Percentiles rank a stretch among this genome's conserved stretches.
phyloP scores from a whole-genome alignment of 2,888 invertebrate genomes.

The Colostygia pectinataria region DNA sequence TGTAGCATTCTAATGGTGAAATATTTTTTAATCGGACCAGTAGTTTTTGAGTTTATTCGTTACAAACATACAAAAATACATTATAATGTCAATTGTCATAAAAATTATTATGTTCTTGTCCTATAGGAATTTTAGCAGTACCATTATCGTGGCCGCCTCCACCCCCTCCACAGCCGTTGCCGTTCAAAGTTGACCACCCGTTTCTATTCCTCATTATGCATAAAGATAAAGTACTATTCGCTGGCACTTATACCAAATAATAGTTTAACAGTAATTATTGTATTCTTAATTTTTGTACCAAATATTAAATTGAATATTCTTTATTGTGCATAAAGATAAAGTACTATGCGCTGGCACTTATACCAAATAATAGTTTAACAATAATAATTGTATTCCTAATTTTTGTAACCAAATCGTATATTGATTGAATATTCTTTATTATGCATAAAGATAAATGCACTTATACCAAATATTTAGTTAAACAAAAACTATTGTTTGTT shows the following conservation, averaged over 20 bases:
- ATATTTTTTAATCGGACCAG: no score
- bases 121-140: neutral
- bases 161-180: constrained; percentile 9
- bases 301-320: no score
- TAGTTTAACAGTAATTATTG: no score
- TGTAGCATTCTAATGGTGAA: no score
- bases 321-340: constrained; percentile 28
- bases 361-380: constrained; percentile 13
- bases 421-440: constrained; percentile 28
- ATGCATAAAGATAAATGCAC: constrained; percentile 30
- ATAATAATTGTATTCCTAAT: no score
- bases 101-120: neutral
- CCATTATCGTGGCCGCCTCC: constrained; percentile 2
- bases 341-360: constrained; percentile 26
- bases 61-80: no score
- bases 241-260: constrained; percentile 25
- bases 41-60: no score
- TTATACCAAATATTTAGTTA: constrained; percentile 17
- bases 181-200: constrained; percentile 26
- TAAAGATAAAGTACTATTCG: constrained; percentile 26
- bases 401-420: no score
- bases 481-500: no score
- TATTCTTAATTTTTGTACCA: no score
- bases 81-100: neutral
- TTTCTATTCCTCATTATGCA: constrained; percentile 30